Conservation (phyloP, 2,113 vertebrate species). For the Recurvirostra avosetta region DNA sequence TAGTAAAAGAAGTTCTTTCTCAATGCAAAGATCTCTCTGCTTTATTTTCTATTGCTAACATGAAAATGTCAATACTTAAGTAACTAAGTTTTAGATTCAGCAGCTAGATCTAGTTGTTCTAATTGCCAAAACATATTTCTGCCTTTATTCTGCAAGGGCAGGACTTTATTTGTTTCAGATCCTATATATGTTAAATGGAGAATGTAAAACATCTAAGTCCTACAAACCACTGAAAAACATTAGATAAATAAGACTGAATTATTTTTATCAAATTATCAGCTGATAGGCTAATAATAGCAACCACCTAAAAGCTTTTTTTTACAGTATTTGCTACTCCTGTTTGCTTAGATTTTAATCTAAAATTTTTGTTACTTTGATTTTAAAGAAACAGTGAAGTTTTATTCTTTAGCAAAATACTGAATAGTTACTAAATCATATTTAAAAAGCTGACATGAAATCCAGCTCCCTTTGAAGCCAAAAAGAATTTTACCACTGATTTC, state of each 20-base stretch:
- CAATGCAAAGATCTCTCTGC: neutral
- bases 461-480: neutral
- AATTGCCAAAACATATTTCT: neutral
- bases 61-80: neutral
- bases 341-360: neutral
- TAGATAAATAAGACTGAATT: neutral
- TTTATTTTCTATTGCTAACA: neutral
- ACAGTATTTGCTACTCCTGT: neutral
- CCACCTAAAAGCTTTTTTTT: neutral
- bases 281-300: neutral
- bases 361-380: neutral
- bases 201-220: neutral
- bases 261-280: conserved; percentile 13
- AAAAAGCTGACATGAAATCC: neutral
- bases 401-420: neutral
- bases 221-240: neutral
- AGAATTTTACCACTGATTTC: neutral
- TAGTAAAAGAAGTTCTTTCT: neutral
- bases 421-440: neutral
- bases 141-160: neutral
- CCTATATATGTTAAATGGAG: neutral
- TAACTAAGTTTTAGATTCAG: neutral
- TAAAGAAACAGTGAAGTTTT: conserved; percentile 6
- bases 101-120: neutral
- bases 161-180: neutral